Percentiles rank a stretch among this genome's conserved stretches.
These are phyloP conservation scores for Heliconius melpomene DNA, from an alignment of 1,140 invertebrate species.

Conservation along the genomic window DNA sequence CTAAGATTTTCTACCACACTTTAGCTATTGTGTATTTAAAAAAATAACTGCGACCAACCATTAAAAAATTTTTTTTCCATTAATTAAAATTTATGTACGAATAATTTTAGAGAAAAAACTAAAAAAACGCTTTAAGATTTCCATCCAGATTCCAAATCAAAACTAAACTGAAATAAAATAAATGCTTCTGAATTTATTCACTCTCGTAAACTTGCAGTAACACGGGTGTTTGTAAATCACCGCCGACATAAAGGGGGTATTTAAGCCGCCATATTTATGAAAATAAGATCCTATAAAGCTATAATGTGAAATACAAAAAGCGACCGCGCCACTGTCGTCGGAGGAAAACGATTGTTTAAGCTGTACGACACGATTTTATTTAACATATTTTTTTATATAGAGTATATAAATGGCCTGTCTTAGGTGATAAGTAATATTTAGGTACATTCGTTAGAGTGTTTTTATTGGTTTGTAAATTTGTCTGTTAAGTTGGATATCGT, in stretches of 20 bases:
- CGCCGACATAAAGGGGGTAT: constrained; percentile 70
- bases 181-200: constrained; percentile 18
- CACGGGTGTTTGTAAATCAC: constrained; percentile 71
- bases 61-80: too few species aligned
- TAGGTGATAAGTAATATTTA: too few species aligned
- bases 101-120: neutral
- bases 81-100: too few species aligned
- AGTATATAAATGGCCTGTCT: too few species aligned
- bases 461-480: too few species aligned
- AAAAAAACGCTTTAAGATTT: neutral
- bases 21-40: too few species aligned
- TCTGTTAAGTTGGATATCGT: too few species aligned
- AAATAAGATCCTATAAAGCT: constrained; percentile 74
- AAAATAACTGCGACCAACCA: too few species aligned
- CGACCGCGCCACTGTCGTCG: constrained; percentile 61
- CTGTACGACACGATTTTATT: constrained; percentile 45
- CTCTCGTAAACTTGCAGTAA: constrained; percentile 38
- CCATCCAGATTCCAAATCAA: neutral
- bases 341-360: constrained; percentile 47
- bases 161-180: constrained; percentile 15
- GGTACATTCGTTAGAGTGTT: too few species aligned
- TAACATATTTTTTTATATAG: neutral
- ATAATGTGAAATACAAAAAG: constrained; percentile 79
- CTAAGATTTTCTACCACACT: too few species aligned
- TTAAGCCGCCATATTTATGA: constrained; percentile 78